These are phyloP conservation scores for Drosophila santomea DNA, from an alignment of 1,140 invertebrate genomes.

Conservation along the genomic window DNA sequence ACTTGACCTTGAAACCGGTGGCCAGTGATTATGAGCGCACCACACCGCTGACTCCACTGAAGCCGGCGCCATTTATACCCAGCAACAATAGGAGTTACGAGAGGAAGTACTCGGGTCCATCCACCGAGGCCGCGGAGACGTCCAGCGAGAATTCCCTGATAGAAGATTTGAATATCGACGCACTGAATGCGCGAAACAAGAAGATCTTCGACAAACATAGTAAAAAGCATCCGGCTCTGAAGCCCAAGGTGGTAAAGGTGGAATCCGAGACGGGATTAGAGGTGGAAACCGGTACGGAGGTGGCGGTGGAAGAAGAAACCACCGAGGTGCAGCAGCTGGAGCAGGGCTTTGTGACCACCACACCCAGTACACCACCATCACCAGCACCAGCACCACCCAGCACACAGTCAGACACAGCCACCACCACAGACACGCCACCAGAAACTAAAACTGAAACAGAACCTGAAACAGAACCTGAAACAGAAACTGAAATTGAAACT, in stretches of 20 bases:
- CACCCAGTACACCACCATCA: constrained; percentile 71
- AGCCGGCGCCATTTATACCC: constrained; percentile 75
- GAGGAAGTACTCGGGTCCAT: constrained; percentile 76
- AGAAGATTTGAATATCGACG: constrained; percentile 84
- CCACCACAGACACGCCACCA: constrained; percentile 53
- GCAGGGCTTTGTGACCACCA: constrained; percentile 71
- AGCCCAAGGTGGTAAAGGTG: constrained; percentile 61
- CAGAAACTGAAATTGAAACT: constrained; percentile 25
- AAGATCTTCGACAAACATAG: constrained; percentile 85
- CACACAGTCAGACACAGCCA: constrained; percentile 52
- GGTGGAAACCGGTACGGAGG: constrained; percentile 39
- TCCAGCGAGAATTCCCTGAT: constrained; percentile 74
- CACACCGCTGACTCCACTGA: constrained; percentile 66
- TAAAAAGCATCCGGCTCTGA: constrained; percentile 81
- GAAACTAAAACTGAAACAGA: constrained; percentile 46
- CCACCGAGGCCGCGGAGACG: constrained; percentile 61
- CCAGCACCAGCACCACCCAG: constrained; percentile 51
- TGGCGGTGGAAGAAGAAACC: constrained; percentile 25
- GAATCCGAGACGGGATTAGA: constrained; percentile 38
- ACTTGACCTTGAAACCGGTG: constrained; percentile 66
- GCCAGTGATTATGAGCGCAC: constrained; percentile 73
- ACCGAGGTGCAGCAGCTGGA: constrained; percentile 20
- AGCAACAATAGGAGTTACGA: constrained; percentile 78
- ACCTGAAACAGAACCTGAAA: constrained; percentile 19
- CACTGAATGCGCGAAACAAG: constrained; percentile 85